phyloP scores from a whole-genome alignment of 2,888 invertebrate genomes.

The Acronicta leporina region DNA sequence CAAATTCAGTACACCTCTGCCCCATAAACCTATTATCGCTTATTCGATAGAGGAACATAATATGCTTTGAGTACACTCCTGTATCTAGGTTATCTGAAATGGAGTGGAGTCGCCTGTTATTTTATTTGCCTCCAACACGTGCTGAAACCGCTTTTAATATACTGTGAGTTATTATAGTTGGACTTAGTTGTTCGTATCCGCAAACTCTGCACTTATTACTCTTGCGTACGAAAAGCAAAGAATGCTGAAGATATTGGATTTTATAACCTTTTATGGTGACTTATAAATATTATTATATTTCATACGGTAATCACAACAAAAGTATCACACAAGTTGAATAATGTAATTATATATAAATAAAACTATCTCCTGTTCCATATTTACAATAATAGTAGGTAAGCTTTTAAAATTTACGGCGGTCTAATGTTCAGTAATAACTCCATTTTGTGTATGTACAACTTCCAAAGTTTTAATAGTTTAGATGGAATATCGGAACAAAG shows the following conservation, averaged over 20 bases:
- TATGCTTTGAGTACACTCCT: conserved; percentile 20
- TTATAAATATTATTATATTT: not conserved
- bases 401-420: conserved; percentile 7
- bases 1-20: conserved; percentile 26
- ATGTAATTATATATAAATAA: not conserved
- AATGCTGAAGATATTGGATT: not conserved
- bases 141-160: conserved; percentile 1
- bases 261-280: not conserved
- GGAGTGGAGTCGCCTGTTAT: conserved; percentile 8
- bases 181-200: not conserved
- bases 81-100: conserved; percentile 20
- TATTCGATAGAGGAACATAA: conserved; percentile 17
- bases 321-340: too few relatives aligned
- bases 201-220: not conserved
- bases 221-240: not conserved
- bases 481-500: conserved; percentile 41
- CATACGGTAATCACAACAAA: not conserved
- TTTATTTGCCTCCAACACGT: conserved; percentile 15
- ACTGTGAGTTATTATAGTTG: not conserved
- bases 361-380: not conserved
- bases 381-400: too few relatives aligned
- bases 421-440: conserved; percentile 26
- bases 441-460: conserved; percentile 36
- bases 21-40: conserved; percentile 19
- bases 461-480: conserved; percentile 56